phyloP scores from a whole-genome alignment of 2,888 invertebrate genomes.

The Ceriagrion tenellum region DNA sequence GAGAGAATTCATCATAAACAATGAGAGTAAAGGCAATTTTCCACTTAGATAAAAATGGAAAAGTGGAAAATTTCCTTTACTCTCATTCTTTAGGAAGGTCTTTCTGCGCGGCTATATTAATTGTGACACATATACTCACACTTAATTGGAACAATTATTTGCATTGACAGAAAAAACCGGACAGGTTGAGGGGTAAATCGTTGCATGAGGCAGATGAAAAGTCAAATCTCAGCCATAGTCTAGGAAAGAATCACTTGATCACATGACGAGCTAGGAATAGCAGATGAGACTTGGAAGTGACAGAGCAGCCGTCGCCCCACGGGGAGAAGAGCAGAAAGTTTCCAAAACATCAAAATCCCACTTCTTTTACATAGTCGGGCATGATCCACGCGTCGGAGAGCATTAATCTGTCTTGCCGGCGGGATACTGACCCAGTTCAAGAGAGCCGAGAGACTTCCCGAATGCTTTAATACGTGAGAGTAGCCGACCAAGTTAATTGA shows the following conservation, averaged over 20 bases:
- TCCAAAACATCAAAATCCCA: neutral
- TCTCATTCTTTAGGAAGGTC: too few relatives aligned
- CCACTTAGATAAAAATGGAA: too few relatives aligned
- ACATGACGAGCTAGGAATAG: neutral
- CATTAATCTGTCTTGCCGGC: neutral
- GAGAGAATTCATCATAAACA: too few relatives aligned
- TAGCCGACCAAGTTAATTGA: neutral
- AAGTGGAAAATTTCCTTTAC: too few relatives aligned
- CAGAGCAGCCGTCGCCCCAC: neutral
- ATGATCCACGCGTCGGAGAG: neutral
- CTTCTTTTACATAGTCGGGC: neutral
- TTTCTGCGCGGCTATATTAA: too few relatives aligned
- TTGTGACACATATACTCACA: too few relatives aligned
- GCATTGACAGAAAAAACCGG: too few relatives aligned
- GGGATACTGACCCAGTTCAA: constrained; percentile 24
- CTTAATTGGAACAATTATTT: too few relatives aligned
- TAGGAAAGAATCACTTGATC: neutral
- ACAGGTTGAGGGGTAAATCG: neutral
- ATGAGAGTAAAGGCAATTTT: too few relatives aligned
- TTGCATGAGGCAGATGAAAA: neutral
- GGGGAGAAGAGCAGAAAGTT: neutral
- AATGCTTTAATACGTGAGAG: constrained; percentile 13
- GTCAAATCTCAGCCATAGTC: too few relatives aligned
- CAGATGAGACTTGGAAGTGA: neutral
- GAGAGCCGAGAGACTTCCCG: neutral